Evolutionary conservation across 2,797 vertebrate species (phyloP).

Genomic region (Spheniscus humboldti): DNA sequence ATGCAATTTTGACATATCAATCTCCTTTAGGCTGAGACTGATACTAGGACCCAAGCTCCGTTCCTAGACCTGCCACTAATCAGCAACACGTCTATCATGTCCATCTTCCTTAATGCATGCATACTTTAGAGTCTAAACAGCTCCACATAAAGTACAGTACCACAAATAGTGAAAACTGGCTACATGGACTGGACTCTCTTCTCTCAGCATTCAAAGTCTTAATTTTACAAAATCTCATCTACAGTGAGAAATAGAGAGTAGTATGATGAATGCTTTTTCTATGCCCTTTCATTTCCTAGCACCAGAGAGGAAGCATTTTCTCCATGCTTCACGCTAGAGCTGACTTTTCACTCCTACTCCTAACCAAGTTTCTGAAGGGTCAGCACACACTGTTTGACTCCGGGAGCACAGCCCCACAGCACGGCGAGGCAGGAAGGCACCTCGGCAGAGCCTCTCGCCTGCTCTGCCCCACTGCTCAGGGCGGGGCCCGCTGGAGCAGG

Average conservation of each 20-base stretch:
- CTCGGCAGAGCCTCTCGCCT: background rate
- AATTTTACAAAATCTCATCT: background rate
- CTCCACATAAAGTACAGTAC: background rate
- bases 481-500: background rate
- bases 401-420: background rate
- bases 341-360: background rate
- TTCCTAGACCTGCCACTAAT: background rate
- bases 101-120: background rate
- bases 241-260: background rate
- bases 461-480: background rate
- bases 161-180: background rate
- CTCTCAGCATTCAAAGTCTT: background rate
- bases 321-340: rapidly evolving
- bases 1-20: background rate
- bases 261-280: background rate
- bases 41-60: background rate
- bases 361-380: background rate
- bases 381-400: background rate
- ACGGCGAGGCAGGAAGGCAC: background rate
- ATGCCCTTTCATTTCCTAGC: background rate
- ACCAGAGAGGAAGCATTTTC: background rate
- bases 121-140: background rate
- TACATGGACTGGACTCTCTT: background rate
- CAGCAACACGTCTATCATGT: background rate
- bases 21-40: background rate